A percentile compares a stretch with the other conserved stretches of the same genome.
Evolutionary conservation across 2,113 vertebrate genomes (phyloP).

Genomic region (Phoenicopterus ruber): DNA sequence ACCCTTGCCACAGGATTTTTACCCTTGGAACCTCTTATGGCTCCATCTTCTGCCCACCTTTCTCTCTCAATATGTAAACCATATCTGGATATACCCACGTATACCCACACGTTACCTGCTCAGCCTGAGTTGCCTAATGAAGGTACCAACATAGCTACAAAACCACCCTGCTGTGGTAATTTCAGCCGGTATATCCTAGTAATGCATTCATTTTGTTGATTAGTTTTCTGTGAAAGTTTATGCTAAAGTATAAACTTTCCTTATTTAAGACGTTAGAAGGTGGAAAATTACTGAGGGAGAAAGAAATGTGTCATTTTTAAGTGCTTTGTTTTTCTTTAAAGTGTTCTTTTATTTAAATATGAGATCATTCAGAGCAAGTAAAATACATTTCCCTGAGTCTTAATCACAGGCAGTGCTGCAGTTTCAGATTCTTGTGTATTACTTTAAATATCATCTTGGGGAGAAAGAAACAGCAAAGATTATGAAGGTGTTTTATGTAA

Average conservation of each 20-base stretch:
- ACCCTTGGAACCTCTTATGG: not conserved
- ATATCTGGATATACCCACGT: not conserved
- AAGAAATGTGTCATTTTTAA: conserved; percentile 53
- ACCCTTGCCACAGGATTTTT: not conserved
- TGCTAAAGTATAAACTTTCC: conserved; percentile 11
- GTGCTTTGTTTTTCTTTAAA: conserved; percentile 26
- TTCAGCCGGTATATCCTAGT: not conserved
- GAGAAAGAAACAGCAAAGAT: conserved; percentile 30
- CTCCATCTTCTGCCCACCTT: not conserved
- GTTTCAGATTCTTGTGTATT: conserved; percentile 25
- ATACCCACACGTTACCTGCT: not conserved
- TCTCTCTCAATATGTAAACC: not conserved
- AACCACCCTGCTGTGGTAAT: conserved; percentile 36
- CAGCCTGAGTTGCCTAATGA: not conserved
- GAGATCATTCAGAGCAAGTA: conserved; percentile 6
- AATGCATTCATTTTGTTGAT: conserved; percentile 19
- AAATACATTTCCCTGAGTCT: conserved; percentile 33
- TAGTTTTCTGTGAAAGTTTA: conserved; percentile 19
- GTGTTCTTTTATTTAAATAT: conserved; percentile 54
- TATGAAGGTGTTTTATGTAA: not conserved
- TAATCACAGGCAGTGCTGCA: conserved; percentile 33
- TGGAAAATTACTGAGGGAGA: conserved; percentile 37
- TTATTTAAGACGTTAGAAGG: conserved; percentile 12
- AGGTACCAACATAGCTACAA: not conserved
- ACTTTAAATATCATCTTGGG: conserved; percentile 6